Conservation (phyloP, 2,113 vertebrate genomes). For the Hylia prasina region DNA sequence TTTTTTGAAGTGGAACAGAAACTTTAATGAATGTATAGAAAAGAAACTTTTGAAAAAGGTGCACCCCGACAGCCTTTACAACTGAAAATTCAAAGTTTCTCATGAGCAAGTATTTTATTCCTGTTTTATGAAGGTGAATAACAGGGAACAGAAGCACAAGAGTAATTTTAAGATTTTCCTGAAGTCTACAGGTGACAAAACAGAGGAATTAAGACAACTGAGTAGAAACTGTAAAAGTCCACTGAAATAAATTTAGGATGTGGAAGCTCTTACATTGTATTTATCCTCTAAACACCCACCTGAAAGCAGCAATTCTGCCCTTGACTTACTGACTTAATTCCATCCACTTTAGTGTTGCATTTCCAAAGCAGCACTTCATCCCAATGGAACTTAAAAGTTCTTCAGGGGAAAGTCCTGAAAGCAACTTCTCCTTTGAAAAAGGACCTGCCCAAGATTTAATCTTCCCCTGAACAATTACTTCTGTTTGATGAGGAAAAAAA, state of each 20-base stretch:
- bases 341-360: not conserved
- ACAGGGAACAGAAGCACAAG: not conserved
- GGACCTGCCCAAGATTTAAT: slow-evolving; percentile 2
- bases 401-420: not conserved
- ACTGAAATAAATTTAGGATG: not conserved
- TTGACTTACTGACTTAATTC: not conserved
- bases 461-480: not conserved
- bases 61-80: not conserved
- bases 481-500: not conserved
- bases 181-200: not conserved
- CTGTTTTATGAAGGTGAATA: not conserved
- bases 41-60: not conserved
- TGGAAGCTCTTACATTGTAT: not conserved
- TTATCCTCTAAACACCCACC: not conserved
- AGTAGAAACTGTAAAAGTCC: not conserved
- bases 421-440: not conserved
- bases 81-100: not conserved
- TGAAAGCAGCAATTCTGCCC: not conserved
- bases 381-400: not conserved
- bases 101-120: not conserved
- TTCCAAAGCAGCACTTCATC: not conserved
- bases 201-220: not conserved
- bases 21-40: not conserved
- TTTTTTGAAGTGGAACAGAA: not conserved
- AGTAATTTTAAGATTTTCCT: not conserved